Percentiles rank a stretch among this genome's conserved stretches.
Evolutionary conservation across 2,113 vertebrate species (phyloP).

Genomic region (Pteruthius melanotis): DNA sequence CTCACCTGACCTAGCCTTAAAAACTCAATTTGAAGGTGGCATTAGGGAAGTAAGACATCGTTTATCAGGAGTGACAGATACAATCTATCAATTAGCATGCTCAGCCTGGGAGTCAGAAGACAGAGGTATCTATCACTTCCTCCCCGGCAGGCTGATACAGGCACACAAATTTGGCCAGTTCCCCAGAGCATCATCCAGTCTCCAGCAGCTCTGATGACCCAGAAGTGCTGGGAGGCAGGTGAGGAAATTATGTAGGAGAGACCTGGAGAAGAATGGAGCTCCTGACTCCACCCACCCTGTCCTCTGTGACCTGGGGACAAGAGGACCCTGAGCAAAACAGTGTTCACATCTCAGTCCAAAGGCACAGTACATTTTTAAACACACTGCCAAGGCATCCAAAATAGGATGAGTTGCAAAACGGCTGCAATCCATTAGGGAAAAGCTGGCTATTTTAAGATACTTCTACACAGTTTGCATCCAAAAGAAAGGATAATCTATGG

Average conservation of each 20-base stretch:
- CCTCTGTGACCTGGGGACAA: background rate
- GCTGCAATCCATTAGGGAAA: background rate
- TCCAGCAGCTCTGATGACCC: background rate
- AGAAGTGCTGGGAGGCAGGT: background rate
- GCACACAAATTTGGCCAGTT: conserved; percentile 33
- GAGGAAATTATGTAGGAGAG: background rate
- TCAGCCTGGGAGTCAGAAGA: conserved; percentile 27
- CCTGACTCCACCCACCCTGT: background rate
- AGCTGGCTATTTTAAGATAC: background rate
- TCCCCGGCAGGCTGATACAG: background rate
- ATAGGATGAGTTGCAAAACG: background rate
- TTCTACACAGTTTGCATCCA: background rate
- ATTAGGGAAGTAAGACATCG: conserved; percentile 53
- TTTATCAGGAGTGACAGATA: conserved; percentile 63
- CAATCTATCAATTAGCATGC: conserved; percentile 65
- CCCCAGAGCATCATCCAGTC: background rate
- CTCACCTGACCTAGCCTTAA: conserved; percentile 38
- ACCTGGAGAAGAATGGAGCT: background rate
- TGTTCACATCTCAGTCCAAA: background rate
- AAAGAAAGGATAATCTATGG: background rate
- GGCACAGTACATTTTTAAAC: background rate
- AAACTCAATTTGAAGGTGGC: conserved; percentile 58
- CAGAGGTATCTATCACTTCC: conserved; percentile 56
- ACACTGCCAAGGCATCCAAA: background rate
- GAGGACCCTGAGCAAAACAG: background rate